Conservation (phyloP, 2,113 vertebrate genomes). For the Anhinga anhinga region DNA sequence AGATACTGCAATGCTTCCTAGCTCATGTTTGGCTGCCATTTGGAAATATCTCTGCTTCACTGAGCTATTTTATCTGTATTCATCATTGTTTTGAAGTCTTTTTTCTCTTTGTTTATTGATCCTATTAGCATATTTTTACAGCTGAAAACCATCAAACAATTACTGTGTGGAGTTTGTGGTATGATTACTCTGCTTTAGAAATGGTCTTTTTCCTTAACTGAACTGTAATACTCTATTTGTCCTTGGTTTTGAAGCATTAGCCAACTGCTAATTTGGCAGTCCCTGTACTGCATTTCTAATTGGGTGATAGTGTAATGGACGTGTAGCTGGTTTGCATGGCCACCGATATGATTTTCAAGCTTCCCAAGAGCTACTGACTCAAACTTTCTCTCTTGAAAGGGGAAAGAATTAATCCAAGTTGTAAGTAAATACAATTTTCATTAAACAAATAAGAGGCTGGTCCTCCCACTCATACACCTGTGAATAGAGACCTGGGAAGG, state of each 20-base stretch:
- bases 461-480: neutral
- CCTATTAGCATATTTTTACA: slow-evolving; percentile 20
- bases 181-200: neutral
- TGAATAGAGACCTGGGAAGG: neutral
- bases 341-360: neutral
- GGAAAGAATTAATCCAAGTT: neutral
- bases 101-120: slow-evolving; percentile 9
- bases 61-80: neutral
- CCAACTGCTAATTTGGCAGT: neutral
- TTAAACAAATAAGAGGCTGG: neutral
- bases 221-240: neutral
- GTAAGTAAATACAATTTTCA: neutral
- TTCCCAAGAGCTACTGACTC: neutral
- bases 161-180: neutral
- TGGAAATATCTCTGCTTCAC: neutral
- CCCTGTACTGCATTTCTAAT: neutral
- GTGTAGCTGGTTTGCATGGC: neutral
- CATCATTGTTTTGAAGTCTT: neutral
- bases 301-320: neutral
- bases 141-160: slow-evolving; percentile 13
- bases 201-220: neutral
- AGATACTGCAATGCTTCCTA: neutral
- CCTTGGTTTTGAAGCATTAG: neutral
- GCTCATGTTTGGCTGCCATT: neutral
- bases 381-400: neutral